These are phyloP conservation scores for Lepus europaeus DNA, from an alignment of 2,113 vertebrate species.

Conservation along the genomic window DNA sequence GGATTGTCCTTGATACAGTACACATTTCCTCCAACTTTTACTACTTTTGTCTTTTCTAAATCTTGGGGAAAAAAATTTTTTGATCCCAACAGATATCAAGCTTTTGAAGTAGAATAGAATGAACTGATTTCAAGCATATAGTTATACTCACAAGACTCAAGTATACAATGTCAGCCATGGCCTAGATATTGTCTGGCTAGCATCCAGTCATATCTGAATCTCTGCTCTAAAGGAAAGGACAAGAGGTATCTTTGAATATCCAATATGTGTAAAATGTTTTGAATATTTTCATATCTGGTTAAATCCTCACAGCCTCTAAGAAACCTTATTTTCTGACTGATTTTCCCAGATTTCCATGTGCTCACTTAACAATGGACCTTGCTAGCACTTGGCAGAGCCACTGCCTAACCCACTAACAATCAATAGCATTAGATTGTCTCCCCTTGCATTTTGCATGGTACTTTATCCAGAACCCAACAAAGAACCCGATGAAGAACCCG, in stretches of 20 bases:
- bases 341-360: slow-evolving; percentile 2
- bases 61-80: neutral
- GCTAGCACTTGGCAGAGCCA: neutral
- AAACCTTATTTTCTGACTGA: slow-evolving; percentile 2
- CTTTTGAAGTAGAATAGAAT: neutral
- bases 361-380: neutral
- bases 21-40: slow-evolving; percentile 1
- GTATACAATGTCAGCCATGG: neutral
- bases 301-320: neutral
- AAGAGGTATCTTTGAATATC: neutral
- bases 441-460: neutral
- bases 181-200: neutral
- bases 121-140: neutral
- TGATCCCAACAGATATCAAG: neutral
- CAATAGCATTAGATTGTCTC: neutral
- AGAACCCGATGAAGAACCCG: neutral
- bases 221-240: slow-evolving; percentile 17
- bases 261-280: neutral
- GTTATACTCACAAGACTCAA: neutral
- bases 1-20: neutral
- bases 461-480: neutral
- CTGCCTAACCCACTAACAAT: neutral
- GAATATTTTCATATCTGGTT: neutral
- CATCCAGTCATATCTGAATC: neutral
- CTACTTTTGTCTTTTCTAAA: slow-evolving; percentile 4